A percentile compares a stretch with the other conserved stretches of the same genome.
Conservation (phyloP, 1,140 invertebrate species). For the Xylocopa sonorina region DNA sequence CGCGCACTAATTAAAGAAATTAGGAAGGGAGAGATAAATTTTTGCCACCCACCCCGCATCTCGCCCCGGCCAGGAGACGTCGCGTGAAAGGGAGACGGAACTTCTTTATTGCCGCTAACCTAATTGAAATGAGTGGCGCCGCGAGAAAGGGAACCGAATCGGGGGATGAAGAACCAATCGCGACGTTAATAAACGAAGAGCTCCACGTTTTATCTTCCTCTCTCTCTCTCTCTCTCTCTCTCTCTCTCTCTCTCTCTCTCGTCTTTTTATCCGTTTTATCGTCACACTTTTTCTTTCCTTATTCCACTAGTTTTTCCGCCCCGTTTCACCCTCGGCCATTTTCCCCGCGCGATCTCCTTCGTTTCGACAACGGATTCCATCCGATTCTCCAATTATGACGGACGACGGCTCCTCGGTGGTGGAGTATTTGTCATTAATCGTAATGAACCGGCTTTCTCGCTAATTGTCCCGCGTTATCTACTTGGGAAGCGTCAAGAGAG, state of each 20-base stretch:
- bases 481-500: slow-evolving; percentile 19
- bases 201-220: not conserved
- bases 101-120: slow-evolving; percentile 54
- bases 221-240: not conserved
- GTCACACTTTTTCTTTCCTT: not conserved
- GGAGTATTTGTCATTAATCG: slow-evolving; percentile 51
- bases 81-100: slow-evolving; percentile 13
- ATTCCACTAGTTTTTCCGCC: too few species aligned
- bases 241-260: not conserved
- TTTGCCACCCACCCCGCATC: slow-evolving; percentile 15
- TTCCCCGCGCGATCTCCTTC: slow-evolving; percentile 14
- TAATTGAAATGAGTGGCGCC: slow-evolving; percentile 60
- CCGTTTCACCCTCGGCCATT: too few species aligned
- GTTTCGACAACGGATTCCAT: slow-evolving; percentile 35
- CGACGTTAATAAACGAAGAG: slow-evolving; percentile 26
- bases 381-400: slow-evolving; percentile 47
- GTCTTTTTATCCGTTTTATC: too few species aligned
- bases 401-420: slow-evolving; percentile 24
- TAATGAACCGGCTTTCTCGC: slow-evolving; percentile 39
- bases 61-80: not conserved
- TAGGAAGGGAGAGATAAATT: slow-evolving; percentile 59
- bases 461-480: slow-evolving; percentile 40
- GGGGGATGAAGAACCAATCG: slow-evolving; percentile 42
- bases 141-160: slow-evolving; percentile 36
- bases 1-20: slow-evolving; percentile 67